A percentile compares a stretch with the other conserved stretches of the same genome.
phyloP scores from a whole-genome alignment of 2,797 vertebrate genomes.

The Apodemus agrarius region DNA sequence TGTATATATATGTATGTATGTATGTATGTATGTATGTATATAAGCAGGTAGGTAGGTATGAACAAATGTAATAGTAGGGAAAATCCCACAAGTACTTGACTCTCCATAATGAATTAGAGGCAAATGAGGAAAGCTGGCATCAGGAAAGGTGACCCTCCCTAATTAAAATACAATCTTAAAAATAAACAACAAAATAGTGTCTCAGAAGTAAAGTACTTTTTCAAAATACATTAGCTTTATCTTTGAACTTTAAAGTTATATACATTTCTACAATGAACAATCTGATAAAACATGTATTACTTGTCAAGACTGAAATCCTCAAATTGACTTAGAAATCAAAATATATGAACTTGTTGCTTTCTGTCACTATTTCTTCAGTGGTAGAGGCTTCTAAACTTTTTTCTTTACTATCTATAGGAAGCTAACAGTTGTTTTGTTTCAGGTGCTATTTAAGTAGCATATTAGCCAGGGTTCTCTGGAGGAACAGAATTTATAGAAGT shows the following conservation, averaged over 20 bases:
- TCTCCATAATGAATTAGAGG: not conserved
- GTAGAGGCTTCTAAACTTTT: slow-evolving; percentile 26
- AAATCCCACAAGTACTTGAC: not conserved
- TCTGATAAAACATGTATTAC: slow-evolving; percentile 28
- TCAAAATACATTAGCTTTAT: slow-evolving; percentile 12
- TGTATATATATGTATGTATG: no score
- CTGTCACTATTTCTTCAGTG: slow-evolving; percentile 5
- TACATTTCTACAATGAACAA: slow-evolving; percentile 48
- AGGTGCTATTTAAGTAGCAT: slow-evolving; percentile 22
- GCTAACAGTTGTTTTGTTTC: not conserved
- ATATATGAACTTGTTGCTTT: slow-evolving; percentile 28
- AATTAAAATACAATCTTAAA: not conserved
- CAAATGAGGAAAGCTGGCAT: not conserved
- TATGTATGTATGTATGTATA: no score
- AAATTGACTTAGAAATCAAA: slow-evolving; percentile 32
- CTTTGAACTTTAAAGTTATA: slow-evolving; percentile 34
- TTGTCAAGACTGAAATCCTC: slow-evolving; percentile 18
- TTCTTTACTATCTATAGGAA: not conserved
- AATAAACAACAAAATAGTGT: not conserved
- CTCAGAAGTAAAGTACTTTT: slow-evolving; percentile 19
- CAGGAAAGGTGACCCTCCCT: not conserved
- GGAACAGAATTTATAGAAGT: not conserved
- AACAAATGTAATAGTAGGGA: not conserved
- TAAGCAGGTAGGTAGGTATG: no score
- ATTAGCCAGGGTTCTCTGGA: not conserved